A percentile compares a stretch with the other conserved stretches of the same genome.
phyloP scores from a whole-genome alignment of 2,888 invertebrate species.

The Amphimallon solstitiale region DNA sequence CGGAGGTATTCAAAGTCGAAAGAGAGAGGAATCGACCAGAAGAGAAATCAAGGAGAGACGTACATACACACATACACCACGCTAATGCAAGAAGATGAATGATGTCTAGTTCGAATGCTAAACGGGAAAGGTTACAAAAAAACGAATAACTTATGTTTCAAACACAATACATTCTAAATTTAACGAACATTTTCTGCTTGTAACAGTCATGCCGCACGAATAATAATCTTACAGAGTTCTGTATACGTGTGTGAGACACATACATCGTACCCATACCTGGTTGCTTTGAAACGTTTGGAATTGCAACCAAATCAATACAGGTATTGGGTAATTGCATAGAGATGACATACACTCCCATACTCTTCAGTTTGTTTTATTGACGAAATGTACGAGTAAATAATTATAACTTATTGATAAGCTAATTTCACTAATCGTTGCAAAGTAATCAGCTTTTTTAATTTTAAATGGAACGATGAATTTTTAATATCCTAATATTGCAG shows the following conservation, averaged over 20 bases:
- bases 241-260: not conserved
- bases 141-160: conserved; percentile 56
- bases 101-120: conserved; percentile 38
- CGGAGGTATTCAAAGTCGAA: conserved; percentile 30
- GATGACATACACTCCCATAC: too few species aligned
- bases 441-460: too few species aligned
- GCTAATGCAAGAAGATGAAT: conserved; percentile 41
- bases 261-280: too few species aligned
- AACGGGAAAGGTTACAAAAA: conserved; percentile 57
- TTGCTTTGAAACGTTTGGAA: too few species aligned
- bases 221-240: not conserved
- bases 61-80: conserved; percentile 18
- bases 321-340: too few species aligned
- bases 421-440: too few species aligned
- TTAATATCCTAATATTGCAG: too few species aligned
- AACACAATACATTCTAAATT: conserved; percentile 55
- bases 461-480: too few species aligned
- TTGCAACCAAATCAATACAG: too few species aligned
- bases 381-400: too few species aligned
- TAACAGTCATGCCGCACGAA: conserved; percentile 30
- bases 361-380: too few species aligned
- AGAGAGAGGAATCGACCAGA: conserved; percentile 39
- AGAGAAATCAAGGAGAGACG: conserved; percentile 28
- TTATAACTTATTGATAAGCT: too few species aligned
- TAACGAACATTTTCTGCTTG: conserved; percentile 29